Conservation (phyloP, 2,113 vertebrate species). For the Rhinichthys klamathensis region DNA sequence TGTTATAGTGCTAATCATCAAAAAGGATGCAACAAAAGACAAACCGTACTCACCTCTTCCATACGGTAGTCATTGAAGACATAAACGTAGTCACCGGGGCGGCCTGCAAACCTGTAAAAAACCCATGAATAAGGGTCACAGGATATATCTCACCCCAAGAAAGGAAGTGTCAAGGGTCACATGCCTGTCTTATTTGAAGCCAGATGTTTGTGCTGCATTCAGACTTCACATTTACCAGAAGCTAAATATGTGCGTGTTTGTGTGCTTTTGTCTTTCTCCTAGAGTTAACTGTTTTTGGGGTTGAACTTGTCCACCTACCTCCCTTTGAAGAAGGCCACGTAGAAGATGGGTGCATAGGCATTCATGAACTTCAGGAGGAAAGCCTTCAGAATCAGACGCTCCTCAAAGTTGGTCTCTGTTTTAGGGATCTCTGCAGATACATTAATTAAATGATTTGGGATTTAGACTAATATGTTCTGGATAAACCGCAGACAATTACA, state of each 20-base stretch:
- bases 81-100: conserved; percentile 90
- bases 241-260: background rate
- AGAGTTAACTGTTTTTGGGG: background rate
- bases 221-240: conserved; percentile 8
- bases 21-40: background rate
- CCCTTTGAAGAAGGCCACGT: conserved; percentile 98
- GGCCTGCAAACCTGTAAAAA: conserved; percentile 86
- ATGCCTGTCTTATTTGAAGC: conserved; percentile 13
- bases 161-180: background rate
- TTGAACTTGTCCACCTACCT: conserved; percentile 74
- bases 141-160: background rate
- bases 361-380: conserved; percentile 97
- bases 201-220: background rate
- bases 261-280: background rate
- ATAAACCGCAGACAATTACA: background rate
- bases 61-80: conserved; percentile 91
- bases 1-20: background rate
- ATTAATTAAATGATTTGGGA: background rate
- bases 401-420: conserved; percentile 92
- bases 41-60: conserved; percentile 84
- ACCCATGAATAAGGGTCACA: background rate
- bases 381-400: conserved; percentile 91
- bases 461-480: background rate
- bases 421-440: conserved; percentile 88
- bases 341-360: conserved; percentile 96